Percentiles rank a stretch among this genome's conserved stretches.
phyloP scores from a whole-genome alignment of 2,797 vertebrate genomes.

The Anniella stebbinsi region DNA sequence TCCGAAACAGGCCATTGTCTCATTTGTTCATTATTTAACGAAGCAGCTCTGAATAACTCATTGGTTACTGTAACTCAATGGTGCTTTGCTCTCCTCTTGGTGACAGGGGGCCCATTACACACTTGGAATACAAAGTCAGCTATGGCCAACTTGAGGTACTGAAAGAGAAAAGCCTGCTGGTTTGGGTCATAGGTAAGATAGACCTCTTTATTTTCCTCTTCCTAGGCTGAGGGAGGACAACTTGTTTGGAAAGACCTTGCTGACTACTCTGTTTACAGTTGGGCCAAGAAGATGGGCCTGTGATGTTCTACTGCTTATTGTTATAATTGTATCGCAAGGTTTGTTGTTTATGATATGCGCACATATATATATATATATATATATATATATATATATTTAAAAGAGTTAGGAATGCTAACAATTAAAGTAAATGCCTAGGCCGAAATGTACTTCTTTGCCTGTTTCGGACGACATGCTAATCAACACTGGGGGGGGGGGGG shows the following conservation, averaged over 20 bases:
- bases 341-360: no score
- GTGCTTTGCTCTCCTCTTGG: slow-evolving; percentile 20
- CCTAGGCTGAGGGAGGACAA: background rate
- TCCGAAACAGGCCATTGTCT: no score
- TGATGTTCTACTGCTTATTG: no score
- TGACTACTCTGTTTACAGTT: background rate
- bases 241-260: background rate
- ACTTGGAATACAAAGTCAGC: slow-evolving; percentile 89
- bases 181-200: slow-evolving; percentile 88
- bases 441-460: no score
- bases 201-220: slow-evolving; percentile 5
- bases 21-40: slow-evolving; percentile 21
- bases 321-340: no score
- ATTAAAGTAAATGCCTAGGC: no score
- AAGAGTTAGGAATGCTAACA: no score
- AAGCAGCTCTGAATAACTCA: slow-evolving; percentile 21
- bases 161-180: slow-evolving; percentile 91
- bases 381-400: no score
- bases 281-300: background rate
- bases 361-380: no score
- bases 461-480: no score
- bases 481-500: no score
- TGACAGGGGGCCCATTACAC: slow-evolving; percentile 87
- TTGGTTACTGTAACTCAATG: background rate
- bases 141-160: slow-evolving; percentile 90